Percentiles rank a stretch among this genome's conserved stretches.
Evolutionary conservation across 2,113 vertebrate genomes (phyloP).

Genomic region (Illadopsis cleaveri): DNA sequence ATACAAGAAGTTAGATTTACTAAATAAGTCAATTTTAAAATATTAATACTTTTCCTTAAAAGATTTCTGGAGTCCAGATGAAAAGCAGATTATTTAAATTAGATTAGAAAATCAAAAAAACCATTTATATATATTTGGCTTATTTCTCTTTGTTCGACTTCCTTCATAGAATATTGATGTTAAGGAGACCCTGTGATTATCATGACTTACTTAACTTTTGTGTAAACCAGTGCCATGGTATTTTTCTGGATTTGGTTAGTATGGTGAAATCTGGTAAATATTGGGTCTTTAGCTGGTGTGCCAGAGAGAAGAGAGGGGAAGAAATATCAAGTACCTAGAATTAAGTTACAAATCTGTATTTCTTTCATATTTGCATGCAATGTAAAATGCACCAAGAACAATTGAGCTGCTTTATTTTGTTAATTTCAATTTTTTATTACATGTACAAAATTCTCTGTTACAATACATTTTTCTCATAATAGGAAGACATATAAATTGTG

Average conservation of each 20-base stretch:
- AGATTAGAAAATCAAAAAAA: neutral
- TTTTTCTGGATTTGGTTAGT: neutral
- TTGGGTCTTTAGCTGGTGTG: neutral
- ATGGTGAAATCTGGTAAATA: neutral
- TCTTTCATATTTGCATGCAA: neutral
- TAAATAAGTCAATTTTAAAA: neutral
- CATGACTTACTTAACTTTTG: neutral
- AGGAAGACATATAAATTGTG: neutral
- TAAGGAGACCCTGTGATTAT: neutral
- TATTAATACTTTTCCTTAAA: neutral
- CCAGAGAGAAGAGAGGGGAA: neutral
- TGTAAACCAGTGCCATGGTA: neutral
- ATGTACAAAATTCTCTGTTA: neutral
- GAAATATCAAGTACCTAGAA: neutral
- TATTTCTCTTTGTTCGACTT: neutral
- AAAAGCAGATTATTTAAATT: neutral
- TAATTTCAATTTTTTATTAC: neutral
- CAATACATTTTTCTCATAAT: neutral
- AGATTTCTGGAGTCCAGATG: neutral
- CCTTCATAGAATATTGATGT: neutral
- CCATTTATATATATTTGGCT: neutral
- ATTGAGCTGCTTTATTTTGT: neutral
- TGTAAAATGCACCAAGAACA: neutral
- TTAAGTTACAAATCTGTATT: neutral
- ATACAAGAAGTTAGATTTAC: neutral